Conservation (phyloP, 2,888 invertebrate genomes). For the Boloria euphrosyne region DNA sequence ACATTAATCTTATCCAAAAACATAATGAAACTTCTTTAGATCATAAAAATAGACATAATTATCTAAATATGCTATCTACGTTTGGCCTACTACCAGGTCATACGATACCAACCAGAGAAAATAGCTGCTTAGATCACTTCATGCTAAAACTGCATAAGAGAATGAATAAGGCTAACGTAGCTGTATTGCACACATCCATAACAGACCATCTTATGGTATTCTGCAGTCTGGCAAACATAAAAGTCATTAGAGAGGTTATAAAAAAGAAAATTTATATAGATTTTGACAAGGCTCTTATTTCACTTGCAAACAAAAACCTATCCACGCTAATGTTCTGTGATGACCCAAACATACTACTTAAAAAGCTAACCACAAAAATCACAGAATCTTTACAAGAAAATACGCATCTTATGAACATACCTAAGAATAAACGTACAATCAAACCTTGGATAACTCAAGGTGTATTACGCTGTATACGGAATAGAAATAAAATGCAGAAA, state of each 20-base stretch:
- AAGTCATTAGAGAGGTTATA: neutral
- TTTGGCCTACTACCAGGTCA: constrained; percentile 29
- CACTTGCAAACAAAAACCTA: constrained; percentile 7
- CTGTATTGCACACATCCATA: constrained; percentile 25
- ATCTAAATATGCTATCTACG: constrained; percentile 26
- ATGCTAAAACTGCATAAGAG: constrained; percentile 19
- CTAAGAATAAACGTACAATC: too few species aligned
- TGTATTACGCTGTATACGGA: too few species aligned
- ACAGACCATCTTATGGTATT: constrained; percentile 28
- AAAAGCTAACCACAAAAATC: constrained; percentile 5
- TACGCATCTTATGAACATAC: neutral
- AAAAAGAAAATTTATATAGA: constrained; percentile 2
- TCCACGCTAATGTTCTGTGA: neutral
- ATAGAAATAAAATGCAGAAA: too few species aligned
- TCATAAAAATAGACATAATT: constrained; percentile 14
- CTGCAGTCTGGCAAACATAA: neutral
- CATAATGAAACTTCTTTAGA: neutral
- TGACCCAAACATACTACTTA: constrained; percentile 8
- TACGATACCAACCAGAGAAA: constrained; percentile 25
- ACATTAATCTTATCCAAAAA: constrained; percentile 18
- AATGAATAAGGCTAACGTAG: constrained; percentile 6
- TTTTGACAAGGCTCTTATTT: constrained; percentile 6
- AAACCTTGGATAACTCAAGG: too few species aligned
- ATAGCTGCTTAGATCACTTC: constrained; percentile 33
- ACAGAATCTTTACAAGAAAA: constrained; percentile 15